Percentiles rank a stretch among this genome's conserved stretches.
These are phyloP conservation scores for Seira sanloemensis DNA, from an alignment of 2,888 invertebrate genomes.

Conservation along the genomic window DNA sequence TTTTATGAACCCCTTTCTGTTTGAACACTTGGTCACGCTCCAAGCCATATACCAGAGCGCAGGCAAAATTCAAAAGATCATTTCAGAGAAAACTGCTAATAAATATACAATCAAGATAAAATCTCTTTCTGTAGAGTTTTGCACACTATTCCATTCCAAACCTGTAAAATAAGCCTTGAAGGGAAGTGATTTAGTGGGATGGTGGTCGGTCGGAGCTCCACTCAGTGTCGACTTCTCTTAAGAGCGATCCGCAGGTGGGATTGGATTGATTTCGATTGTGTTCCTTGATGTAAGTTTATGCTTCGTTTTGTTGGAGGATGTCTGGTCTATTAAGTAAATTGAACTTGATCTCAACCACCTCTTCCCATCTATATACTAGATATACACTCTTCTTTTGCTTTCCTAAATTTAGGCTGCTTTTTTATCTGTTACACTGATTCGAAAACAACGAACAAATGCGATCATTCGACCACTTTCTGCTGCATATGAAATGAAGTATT, in stretches of 20 bases:
- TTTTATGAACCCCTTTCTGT: slow-evolving; percentile 56
- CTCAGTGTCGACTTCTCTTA: slow-evolving; percentile 19
- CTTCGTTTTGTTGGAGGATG: neutral
- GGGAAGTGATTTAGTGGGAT: slow-evolving; percentile 54
- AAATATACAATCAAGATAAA: slow-evolving; percentile 50
- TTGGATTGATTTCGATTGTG: slow-evolving; percentile 39
- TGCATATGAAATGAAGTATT: slow-evolving; percentile 33
- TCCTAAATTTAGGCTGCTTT: neutral
- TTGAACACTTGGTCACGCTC: slow-evolving; percentile 60
- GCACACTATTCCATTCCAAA: slow-evolving; percentile 33
- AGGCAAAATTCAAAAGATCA: neutral
- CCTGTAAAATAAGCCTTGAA: slow-evolving; percentile 46
- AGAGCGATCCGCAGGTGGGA: slow-evolving; percentile 47
- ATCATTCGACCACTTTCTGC: slow-evolving; percentile 49
- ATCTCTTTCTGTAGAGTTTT: slow-evolving; percentile 29
- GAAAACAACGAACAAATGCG: slow-evolving; percentile 4
- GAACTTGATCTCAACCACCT: neutral
- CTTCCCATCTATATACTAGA: too few species aligned
- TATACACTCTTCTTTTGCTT: too few species aligned
- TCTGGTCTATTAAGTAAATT: neutral
- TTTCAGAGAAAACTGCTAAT: slow-evolving; percentile 28
- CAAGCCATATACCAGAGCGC: slow-evolving; percentile 34
- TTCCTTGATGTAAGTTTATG: neutral
- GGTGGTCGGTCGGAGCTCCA: slow-evolving; percentile 15
- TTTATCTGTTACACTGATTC: neutral